Percentiles rank a stretch among this genome's conserved stretches.
phyloP scores from a whole-genome alignment of 2,888 invertebrate species.

The Drosophila rubida region DNA sequence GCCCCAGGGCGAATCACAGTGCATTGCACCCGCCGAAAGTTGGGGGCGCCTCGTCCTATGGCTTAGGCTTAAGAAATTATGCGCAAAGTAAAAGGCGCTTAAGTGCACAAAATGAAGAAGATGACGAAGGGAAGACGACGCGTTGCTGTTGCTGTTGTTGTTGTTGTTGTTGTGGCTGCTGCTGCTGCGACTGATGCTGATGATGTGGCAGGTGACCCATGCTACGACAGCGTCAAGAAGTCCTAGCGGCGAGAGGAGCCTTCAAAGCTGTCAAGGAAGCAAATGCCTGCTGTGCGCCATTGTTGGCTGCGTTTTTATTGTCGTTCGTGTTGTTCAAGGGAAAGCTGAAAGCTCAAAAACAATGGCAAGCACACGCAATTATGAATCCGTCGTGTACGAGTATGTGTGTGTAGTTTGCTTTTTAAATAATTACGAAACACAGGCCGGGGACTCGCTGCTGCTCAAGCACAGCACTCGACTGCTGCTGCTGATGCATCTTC shows the following conservation, averaged over 20 bases:
- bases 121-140: conserved; percentile 33
- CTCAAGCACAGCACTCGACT: not conserved
- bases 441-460: conserved; percentile 11
- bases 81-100: conserved; percentile 72
- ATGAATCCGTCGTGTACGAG: too few relatives aligned
- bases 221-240: not conserved
- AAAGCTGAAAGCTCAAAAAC: not conserved
- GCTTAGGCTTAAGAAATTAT: conserved; percentile 63
- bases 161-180: conserved; percentile 5
- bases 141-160: conserved; percentile 35
- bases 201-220: conserved; percentile 1
- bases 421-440: conserved; percentile 63
- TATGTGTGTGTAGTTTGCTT: conserved; percentile 54
- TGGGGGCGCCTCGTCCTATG: not conserved
- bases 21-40: conserved; percentile 3
- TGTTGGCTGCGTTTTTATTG: conserved; percentile 23
- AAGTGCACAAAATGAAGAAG: conserved; percentile 69
- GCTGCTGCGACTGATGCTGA: not conserved
- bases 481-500: not conserved
- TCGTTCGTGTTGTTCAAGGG: not conserved
- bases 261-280: conserved; percentile 40
- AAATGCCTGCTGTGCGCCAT: conserved; percentile 37
- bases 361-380: not conserved
- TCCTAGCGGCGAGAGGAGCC: conserved; percentile 13
- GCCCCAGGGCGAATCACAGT: conserved; percentile 12